phyloP scores from a whole-genome alignment of 2,888 invertebrate genomes.

The Eupsilia transversa region DNA sequence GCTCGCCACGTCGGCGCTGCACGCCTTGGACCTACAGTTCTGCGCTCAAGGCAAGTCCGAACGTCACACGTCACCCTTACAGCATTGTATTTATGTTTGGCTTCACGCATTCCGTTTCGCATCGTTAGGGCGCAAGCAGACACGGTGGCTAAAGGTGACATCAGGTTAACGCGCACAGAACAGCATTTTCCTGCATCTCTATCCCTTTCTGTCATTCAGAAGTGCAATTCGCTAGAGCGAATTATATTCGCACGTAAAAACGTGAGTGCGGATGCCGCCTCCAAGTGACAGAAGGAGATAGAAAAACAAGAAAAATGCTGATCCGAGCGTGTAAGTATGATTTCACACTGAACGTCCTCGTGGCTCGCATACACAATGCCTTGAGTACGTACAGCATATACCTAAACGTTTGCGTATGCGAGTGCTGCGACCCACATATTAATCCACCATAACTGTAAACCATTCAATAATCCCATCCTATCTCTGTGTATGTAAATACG shows the following conservation, averaged over 20 bases:
- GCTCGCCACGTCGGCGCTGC: slow-evolving; percentile 88
- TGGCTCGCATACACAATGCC: neutral
- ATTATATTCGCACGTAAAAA: neutral
- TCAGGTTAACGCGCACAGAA: neutral
- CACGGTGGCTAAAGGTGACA: neutral
- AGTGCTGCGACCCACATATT: slow-evolving; percentile 7
- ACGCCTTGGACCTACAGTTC: slow-evolving; percentile 88
- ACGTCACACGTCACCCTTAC: slow-evolving; percentile 38
- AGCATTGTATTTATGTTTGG: slow-evolving; percentile 51
- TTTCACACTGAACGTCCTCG: neutral
- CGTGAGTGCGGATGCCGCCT: neutral
- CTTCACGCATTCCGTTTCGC: slow-evolving; percentile 50
- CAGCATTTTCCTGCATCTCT: slow-evolving; percentile 8
- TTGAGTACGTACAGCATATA: slow-evolving; percentile 2
- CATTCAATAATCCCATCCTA: slow-evolving; percentile 25
- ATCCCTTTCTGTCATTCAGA: neutral
- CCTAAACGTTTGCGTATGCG: neutral
- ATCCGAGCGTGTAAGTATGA: slow-evolving; percentile 5
- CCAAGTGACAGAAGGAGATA: neutral
- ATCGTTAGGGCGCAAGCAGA: slow-evolving; percentile 25
- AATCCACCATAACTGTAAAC: slow-evolving; percentile 21
- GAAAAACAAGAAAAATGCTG: neutral
- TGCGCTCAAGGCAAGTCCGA: slow-evolving; percentile 88
- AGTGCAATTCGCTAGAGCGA: neutral
- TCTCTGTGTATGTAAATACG: slow-evolving; percentile 29